Evolutionary conservation across 2,113 vertebrate species (phyloP), one percentile per base, ranked within the genome.

Genomic region (Planiliza haematocheilus): DNA sequence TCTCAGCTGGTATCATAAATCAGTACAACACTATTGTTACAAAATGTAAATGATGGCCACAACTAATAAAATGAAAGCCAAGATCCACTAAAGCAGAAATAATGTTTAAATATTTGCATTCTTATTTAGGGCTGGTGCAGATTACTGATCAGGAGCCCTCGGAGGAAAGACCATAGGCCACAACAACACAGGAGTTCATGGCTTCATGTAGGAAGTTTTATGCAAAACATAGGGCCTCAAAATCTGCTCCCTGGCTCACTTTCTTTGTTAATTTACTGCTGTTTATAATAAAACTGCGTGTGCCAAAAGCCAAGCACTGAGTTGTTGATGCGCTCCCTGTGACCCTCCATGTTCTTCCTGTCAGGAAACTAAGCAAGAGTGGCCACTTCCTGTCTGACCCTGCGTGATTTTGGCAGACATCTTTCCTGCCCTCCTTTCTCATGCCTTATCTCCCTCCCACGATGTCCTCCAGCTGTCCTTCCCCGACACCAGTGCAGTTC

Each of bases 381-480:
- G 73, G 58, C 52, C 80, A 69, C 82, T 86, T 91, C 87, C 90
- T 63, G 62, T 84, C 58, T 62, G 56, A 82, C 66, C 83, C 70
- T 36, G 39, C 70, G 81, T 80, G 58, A 67, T 50, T 76, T 71
- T 74, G 20, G 66, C 59, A 65, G 83, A 74, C 77, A 82, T 90
- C 68, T 85, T 84, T 91, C 81, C 80, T 86, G 76, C 46, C 70
- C 48, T 60, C 53, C 76, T 39, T 39, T 85, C 75, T 46, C 57
- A 70, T 84, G 79, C 55, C 64, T 70, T 52, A 51, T 80, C 63
- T 74, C 56, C 41, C 83, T 59, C 69, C 63, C 77, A 61, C 24
- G 12, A 69, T 65, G 80, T 88, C 83, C 86, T 86, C 79, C 74
- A 87, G 74, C 70, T 88, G 86, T 90, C 90, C 79, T 89, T 76